Evolutionary conservation across 2,797 vertebrate genomes (phyloP), one percentile per base, ranked within the genome.

Genomic region (Graptemys geographica): DNA sequence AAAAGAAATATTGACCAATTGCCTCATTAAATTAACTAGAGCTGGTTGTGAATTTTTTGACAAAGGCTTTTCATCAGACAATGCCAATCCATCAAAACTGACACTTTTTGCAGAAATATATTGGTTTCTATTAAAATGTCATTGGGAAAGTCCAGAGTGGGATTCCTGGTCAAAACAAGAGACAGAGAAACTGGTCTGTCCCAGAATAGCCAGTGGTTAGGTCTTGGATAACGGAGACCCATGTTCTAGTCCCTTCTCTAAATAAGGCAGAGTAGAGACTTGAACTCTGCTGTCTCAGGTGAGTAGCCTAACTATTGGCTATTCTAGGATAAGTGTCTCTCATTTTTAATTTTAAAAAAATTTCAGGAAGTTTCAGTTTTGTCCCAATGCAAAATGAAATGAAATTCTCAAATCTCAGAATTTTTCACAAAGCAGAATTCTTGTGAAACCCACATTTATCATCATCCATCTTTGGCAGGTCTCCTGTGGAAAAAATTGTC

Each of bases 401-500:
- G 10, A 37, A 72, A 72, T 23, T 72, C 65, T 41, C 19, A 41
- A 72, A 41, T 19, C n/a, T 37, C n/a, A 72, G 19, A 72, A 21
- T 72, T 41, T 72, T 72, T 41, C n/a, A 72, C 8, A 72, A 72
- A 23, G 37, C 5, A 72, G 19, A 72, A 72, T 23, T 37, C 5
- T 72, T 41, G 19, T 9, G 41, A 41, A 41, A 41, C n/a, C 21
- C 11, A 37, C 16, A 72, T 41, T 41, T 37, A 83, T 53, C 57
- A 51, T 94, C 95, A 78, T 57, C 49, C 79, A 87, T 84, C 11
- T 84, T 55, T 15, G n/a, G 49, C 81, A 84, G 81, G 90, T 94
- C 10, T 37, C 15, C 57, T 87, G 28, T 52, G 87, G 59, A 90
- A 89, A 90, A 84, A 83, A 80, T 57, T 21, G 25, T 28, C 15